Evolutionary conservation across 2,113 vertebrate species (phyloP).

Genomic region (Pantherophis guttatus): DNA sequence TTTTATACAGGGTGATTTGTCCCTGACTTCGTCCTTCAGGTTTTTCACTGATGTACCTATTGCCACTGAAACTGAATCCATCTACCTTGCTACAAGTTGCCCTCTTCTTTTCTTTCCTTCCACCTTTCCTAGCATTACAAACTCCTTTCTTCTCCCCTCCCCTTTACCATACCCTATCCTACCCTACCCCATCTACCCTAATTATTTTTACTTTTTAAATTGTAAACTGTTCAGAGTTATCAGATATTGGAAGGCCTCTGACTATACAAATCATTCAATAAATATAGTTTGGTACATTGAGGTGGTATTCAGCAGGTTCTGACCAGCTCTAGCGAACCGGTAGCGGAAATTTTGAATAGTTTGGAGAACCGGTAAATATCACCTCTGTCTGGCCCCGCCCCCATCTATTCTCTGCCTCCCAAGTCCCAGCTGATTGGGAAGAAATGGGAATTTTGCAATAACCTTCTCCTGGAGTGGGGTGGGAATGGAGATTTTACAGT

Average conservation of each 20-base stretch:
- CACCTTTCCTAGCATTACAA: not conserved
- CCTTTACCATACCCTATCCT: no score
- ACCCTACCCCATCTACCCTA: no score
- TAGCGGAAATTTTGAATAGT: no score
- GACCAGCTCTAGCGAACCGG: no score
- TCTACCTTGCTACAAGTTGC: not conserved
- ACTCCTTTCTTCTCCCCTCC: not conserved
- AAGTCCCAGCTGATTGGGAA: no score
- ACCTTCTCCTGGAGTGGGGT: no score
- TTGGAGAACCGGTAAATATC: no score
- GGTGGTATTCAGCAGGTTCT: no score
- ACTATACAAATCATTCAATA: not conserved
- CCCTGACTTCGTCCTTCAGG: not conserved
- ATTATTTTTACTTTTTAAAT: not conserved
- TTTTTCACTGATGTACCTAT: not conserved
- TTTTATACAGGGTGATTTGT: not conserved
- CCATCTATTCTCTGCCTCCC: no score
- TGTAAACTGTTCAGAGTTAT: not conserved
- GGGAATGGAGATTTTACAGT: no score
- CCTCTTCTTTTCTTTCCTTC: not conserved
- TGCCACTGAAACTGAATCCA: not conserved
- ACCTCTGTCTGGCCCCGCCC: no score
- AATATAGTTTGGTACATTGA: not conserved
- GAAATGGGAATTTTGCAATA: no score
- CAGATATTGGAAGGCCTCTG: not conserved